Evolutionary conservation across 2,113 vertebrate species (phyloP).

Genomic region (Illadopsis cleaveri): DNA sequence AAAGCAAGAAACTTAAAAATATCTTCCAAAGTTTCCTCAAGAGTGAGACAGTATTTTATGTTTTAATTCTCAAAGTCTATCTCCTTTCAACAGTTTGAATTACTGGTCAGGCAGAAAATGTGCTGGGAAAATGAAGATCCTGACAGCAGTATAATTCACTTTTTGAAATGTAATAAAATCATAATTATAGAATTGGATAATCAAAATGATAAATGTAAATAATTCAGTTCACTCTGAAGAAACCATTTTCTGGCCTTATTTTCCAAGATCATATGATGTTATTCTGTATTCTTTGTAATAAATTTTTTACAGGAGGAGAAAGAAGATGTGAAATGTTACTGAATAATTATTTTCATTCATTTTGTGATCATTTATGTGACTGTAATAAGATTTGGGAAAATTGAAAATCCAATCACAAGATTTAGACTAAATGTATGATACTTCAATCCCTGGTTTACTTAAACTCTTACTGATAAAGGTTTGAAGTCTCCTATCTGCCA

Average conservation of each 20-base stretch:
- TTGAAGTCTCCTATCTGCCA: background rate
- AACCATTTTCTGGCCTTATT: background rate
- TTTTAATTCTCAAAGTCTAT: background rate
- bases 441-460: background rate
- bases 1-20: background rate
- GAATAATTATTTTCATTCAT: background rate
- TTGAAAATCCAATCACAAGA: background rate
- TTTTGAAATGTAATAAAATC: background rate
- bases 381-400: background rate
- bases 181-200: background rate
- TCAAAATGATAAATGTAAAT: background rate
- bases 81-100: background rate
- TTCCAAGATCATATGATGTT: background rate
- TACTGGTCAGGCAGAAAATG: background rate
- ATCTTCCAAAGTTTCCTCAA: background rate
- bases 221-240: background rate
- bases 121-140: background rate
- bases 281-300: background rate
- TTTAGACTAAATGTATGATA: background rate
- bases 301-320: background rate
- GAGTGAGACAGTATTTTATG: background rate
- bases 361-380: background rate
- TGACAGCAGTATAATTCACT: background rate
- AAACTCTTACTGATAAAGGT: background rate
- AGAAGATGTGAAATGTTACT: background rate